Conservation (phyloP, 2,888 invertebrate genomes). For the Diogma glabrata region DNA sequence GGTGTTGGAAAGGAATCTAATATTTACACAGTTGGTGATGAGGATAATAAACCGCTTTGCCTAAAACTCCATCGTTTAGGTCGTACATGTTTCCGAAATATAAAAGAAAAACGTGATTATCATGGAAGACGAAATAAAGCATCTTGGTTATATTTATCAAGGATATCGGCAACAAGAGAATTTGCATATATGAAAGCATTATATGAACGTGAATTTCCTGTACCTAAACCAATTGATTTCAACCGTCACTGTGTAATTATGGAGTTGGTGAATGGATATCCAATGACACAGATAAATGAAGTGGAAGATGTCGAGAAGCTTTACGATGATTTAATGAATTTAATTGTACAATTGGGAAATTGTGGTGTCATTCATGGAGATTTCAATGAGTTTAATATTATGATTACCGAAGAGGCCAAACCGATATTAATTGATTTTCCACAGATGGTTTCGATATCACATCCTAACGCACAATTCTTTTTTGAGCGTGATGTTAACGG, state of each 20-base stretch:
- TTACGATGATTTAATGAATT: slow-evolving; percentile 88
- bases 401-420: slow-evolving; percentile 67
- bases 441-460: slow-evolving; percentile 95
- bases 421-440: slow-evolving; percentile 95
- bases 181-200: slow-evolving; percentile 96
- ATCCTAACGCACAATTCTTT: slow-evolving; percentile 80
- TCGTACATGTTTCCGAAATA: slow-evolving; percentile 88
- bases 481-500: slow-evolving; percentile 94
- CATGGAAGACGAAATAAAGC: slow-evolving; percentile 79
- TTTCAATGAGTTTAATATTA: slow-evolving; percentile 98
- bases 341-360: slow-evolving; percentile 81
- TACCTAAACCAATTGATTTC: slow-evolving; percentile 88
- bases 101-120: slow-evolving; percentile 94
- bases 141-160: slow-evolving; percentile 93
- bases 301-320: slow-evolving; percentile 59
- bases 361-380: slow-evolving; percentile 97
- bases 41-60: slow-evolving; percentile 67
- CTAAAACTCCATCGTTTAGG: slow-evolving; percentile 88
- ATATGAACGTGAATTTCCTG: slow-evolving; percentile 80
- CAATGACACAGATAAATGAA: slow-evolving; percentile 59
- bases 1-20: slow-evolving; percentile 99
- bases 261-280: slow-evolving; percentile 77
- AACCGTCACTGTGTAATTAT: slow-evolving; percentile 94
- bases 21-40: slow-evolving; percentile 79
- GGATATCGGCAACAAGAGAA: slow-evolving; percentile 94